These are phyloP conservation scores for Schizotus pectinicornis DNA, from an alignment of 2,888 invertebrate genomes.

Conservation along the genomic window DNA sequence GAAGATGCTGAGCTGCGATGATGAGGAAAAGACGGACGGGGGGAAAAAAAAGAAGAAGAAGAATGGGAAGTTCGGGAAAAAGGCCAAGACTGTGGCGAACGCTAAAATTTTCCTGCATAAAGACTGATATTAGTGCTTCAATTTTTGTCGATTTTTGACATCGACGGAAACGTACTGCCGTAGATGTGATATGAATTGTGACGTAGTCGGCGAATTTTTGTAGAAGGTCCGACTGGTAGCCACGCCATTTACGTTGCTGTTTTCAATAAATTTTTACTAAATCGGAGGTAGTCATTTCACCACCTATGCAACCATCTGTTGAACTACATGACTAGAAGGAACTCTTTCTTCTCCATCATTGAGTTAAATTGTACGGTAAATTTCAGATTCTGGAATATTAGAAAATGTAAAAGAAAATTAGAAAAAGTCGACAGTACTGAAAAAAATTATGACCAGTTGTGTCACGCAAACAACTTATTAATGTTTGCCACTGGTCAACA, in stretches of 20 bases:
- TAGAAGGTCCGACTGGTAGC: conserved; percentile 3
- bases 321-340: no score
- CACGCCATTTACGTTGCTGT: background rate
- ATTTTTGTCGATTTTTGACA: background rate
- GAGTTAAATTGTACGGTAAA: no score
- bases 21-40: conserved; percentile 28
- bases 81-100: conserved; percentile 46
- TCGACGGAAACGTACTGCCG: conserved; percentile 38
- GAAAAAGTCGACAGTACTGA: no score
- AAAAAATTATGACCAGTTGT: no score
- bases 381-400: no score
- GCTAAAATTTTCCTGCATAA: conserved; percentile 38
- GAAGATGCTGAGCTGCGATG: conserved; percentile 34
- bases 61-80: conserved; percentile 48
- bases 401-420: no score
- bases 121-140: conserved; percentile 23
- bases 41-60: conserved; percentile 50
- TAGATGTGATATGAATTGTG: conserved; percentile 38
- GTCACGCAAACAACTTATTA: no score
- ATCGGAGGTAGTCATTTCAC: no score
- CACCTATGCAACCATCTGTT: no score
- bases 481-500: no score
- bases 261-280: conserved; percentile 19
- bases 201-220: conserved; percentile 7
- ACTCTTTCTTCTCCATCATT: no score